These are phyloP conservation scores for Pristionchus pacificus DNA, from an alignment of 1,140 invertebrate species.

Conservation along the genomic window DNA sequence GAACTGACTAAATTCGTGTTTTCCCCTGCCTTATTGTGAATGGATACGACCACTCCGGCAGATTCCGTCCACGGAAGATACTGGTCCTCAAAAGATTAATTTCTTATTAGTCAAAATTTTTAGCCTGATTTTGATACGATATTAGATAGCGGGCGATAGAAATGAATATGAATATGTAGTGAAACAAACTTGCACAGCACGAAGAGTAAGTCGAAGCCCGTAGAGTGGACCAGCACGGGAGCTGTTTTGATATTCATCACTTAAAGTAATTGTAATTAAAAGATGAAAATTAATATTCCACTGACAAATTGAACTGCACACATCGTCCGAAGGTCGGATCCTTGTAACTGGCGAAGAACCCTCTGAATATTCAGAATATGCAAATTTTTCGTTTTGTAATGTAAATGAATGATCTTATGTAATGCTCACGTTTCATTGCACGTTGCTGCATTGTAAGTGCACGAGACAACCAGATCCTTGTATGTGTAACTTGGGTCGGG, in stretches of 20 bases:
- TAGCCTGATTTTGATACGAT: too few species aligned
- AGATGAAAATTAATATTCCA: too few species aligned
- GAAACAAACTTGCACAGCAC: conserved; percentile 20
- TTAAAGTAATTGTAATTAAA: too few species aligned
- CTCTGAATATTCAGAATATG: conserved; percentile 9
- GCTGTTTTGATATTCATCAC: conserved; percentile 17
- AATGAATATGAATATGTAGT: too few species aligned
- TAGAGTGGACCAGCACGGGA: conserved; percentile 42
- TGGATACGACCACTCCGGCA: conserved; percentile 35
- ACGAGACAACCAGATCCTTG: conserved; percentile 36
- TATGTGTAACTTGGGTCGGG: conserved; percentile 24
- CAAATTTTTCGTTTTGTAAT: neutral
- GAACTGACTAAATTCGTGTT: neutral
- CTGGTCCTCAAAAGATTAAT: neutral
- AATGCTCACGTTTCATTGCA: conserved; percentile 30
- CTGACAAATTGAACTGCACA: conserved; percentile 35
- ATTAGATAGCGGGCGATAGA: too few species aligned
- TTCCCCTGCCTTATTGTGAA: conserved; percentile 21
- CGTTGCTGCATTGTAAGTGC: conserved; percentile 40
- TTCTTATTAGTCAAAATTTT: too few species aligned
- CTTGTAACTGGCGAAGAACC: conserved; percentile 29
- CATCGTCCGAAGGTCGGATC: conserved; percentile 37
- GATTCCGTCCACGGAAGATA: conserved; percentile 41
- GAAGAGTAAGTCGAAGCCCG: conserved; percentile 38
- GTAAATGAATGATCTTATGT: neutral